Evolutionary conservation across 1,140 invertebrate genomes (phyloP).

Genomic region (Pogonus chalceus): DNA sequence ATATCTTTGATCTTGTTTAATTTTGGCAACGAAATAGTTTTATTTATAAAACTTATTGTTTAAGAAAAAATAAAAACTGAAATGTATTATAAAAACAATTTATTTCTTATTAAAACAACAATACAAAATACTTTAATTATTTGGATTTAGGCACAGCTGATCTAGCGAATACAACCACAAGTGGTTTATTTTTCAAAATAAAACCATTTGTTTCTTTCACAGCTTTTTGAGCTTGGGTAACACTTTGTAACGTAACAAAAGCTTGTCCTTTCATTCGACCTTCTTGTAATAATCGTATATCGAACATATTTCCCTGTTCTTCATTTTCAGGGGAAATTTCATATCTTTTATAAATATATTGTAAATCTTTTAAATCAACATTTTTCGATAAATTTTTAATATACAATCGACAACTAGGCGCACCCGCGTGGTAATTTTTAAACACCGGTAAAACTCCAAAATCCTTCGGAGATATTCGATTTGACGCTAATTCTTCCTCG

Average conservation of each 20-base stretch:
- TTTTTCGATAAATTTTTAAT: slow-evolving; percentile 87
- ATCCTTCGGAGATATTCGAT: slow-evolving; percentile 62
- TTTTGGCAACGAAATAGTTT: too few species aligned
- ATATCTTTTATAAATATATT: slow-evolving; percentile 69
- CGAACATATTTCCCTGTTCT: slow-evolving; percentile 51
- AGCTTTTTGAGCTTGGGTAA: slow-evolving; percentile 61
- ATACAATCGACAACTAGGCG: slow-evolving; percentile 74
- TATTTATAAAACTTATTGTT: too few species aligned
- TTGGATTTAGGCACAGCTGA: slow-evolving; percentile 12
- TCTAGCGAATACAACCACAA: slow-evolving; percentile 84
- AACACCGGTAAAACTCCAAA: slow-evolving; percentile 70
- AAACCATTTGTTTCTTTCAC: slow-evolving; percentile 82
- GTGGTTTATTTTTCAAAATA: slow-evolving; percentile 76
- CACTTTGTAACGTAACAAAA: slow-evolving; percentile 73
- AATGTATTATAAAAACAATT: too few species aligned
- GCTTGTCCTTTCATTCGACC: slow-evolving; percentile 94
- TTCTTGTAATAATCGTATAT: slow-evolving; percentile 86
- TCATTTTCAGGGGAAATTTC: slow-evolving; percentile 35
- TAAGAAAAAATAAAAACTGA: too few species aligned
- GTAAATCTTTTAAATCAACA: slow-evolving; percentile 63
- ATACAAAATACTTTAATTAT: too few species aligned
- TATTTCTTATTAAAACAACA: too few species aligned
- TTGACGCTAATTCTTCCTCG: slow-evolving; percentile 52
- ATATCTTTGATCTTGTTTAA: too few species aligned
- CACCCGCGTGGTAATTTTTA: slow-evolving; percentile 76